phyloP scores from a whole-genome alignment of 1,140 invertebrate species.

The Daktulosphaira vitifoliae region DNA sequence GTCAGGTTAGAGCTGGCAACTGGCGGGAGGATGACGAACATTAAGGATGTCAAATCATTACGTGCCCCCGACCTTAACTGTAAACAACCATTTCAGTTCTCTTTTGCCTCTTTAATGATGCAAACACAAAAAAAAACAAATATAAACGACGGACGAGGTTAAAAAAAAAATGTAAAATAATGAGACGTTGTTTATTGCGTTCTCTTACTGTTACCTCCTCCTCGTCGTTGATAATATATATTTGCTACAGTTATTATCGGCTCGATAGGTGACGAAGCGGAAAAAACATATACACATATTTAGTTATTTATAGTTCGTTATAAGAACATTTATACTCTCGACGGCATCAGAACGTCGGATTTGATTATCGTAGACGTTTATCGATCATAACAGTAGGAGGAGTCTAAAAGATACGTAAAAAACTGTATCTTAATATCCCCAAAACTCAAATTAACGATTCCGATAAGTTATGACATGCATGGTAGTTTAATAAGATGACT shows the following conservation, averaged over 20 bases:
- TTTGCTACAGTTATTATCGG: constrained; percentile 25
- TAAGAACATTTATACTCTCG: constrained; percentile 19
- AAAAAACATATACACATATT: constrained; percentile 8
- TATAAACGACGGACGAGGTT: neutral
- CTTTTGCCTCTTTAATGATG: constrained; percentile 31
- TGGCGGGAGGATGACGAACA: constrained; percentile 23
- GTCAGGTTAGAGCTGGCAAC: constrained; percentile 2
- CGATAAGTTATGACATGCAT: neutral
- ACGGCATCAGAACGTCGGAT: neutral
- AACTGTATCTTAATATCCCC: neutral
- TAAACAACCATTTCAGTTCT: constrained; percentile 32
- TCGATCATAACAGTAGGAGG: neutral
- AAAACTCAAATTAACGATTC: constrained; percentile 18
- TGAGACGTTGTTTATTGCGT: constrained; percentile 21
- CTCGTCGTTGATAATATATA: no score
- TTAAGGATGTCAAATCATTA: constrained; percentile 33
- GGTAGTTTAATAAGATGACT: constrained; percentile 28
- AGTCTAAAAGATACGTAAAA: neutral
- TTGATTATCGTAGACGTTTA: constrained; percentile 17
- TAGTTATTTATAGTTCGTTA: no score
- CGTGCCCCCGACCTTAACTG: constrained; percentile 31
- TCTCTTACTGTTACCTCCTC: neutral
- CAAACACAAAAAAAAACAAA: constrained; percentile 26
- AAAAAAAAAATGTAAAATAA: constrained; percentile 30
- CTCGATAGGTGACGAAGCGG: constrained; percentile 30